Evolutionary conservation across 2,888 invertebrate species (phyloP).

Genomic region (Agriotes lineatus): DNA sequence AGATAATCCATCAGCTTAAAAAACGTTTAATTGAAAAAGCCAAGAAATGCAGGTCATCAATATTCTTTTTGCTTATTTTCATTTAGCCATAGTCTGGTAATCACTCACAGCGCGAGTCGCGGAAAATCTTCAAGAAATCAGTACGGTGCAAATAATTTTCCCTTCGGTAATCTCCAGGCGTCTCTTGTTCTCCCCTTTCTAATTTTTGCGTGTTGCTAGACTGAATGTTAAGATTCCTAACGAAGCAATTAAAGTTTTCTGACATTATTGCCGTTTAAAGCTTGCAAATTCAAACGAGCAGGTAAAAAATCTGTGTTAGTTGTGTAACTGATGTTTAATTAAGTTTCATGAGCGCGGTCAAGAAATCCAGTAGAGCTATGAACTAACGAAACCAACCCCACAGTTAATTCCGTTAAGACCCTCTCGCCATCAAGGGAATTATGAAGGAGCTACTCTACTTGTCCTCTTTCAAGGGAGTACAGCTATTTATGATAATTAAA

Average conservation of each 20-base stretch:
- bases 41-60: constrained; percentile 21
- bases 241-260: constrained; percentile 9
- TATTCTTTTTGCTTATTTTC: constrained; percentile 25
- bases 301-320: constrained; percentile 21
- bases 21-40: constrained; percentile 8
- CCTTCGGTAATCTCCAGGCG: constrained; percentile 10
- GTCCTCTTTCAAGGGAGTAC: constrained; percentile 13
- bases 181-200: constrained; percentile 1
- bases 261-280: constrained; percentile 2
- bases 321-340: constrained; percentile 39
- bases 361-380: constrained; percentile 30
- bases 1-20: no score
- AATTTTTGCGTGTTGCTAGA: constrained; percentile 3
- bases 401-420: constrained; percentile 31
- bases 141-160: constrained; percentile 25
- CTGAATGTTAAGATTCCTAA: background rate
- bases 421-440: constrained; percentile 20
- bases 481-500: constrained; percentile 14
- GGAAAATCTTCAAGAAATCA: constrained; percentile 20
- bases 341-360: constrained; percentile 36
- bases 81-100: constrained; percentile 15
- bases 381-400: constrained; percentile 31
- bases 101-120: constrained; percentile 19
- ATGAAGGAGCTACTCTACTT: constrained; percentile 21
- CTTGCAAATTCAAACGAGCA: constrained; percentile 22